Percentiles rank a stretch among this genome's conserved stretches.
phyloP scores from a whole-genome alignment of 2,888 invertebrate genomes.

The Phalera bucephala region DNA sequence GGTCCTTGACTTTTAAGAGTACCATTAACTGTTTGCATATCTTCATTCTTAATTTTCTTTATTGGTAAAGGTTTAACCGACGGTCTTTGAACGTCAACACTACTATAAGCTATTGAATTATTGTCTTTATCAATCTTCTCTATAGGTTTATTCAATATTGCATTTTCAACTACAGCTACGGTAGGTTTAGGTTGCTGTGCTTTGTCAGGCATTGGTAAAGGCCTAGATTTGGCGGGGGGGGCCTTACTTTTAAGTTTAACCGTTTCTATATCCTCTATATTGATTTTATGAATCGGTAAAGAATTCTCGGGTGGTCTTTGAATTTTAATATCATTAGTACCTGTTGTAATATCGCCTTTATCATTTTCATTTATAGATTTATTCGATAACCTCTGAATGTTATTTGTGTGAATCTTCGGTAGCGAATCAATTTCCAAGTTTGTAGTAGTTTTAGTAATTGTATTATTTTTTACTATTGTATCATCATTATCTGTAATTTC shows the following conservation, averaged over 20 bases:
- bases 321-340: not conserved
- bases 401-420: too few relatives aligned
- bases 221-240: constrained; percentile 16
- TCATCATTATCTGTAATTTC: not conserved
- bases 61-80: constrained; percentile 38
- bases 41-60: constrained; percentile 62
- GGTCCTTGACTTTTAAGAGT: constrained; percentile 14
- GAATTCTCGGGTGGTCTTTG: constrained; percentile 19
- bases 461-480: not conserved
- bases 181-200: constrained; percentile 69
- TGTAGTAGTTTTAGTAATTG: not conserved
- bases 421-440: not conserved
- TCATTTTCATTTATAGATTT: not conserved
- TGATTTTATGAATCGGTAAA: constrained; percentile 53
- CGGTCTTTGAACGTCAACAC: not conserved
- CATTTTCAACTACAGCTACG: too few relatives aligned
- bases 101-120: not conserved
- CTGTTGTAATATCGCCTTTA: not conserved
- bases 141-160: not conserved
- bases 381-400: too few relatives aligned
- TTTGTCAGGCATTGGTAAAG: too few relatives aligned
- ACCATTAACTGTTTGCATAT: constrained; percentile 54
- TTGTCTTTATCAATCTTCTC: not conserved
- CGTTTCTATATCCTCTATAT: constrained; percentile 62
- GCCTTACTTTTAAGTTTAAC: constrained; percentile 21